phyloP scores from a whole-genome alignment of 2,888 invertebrate species.

The Drosophila sordidula region DNA sequence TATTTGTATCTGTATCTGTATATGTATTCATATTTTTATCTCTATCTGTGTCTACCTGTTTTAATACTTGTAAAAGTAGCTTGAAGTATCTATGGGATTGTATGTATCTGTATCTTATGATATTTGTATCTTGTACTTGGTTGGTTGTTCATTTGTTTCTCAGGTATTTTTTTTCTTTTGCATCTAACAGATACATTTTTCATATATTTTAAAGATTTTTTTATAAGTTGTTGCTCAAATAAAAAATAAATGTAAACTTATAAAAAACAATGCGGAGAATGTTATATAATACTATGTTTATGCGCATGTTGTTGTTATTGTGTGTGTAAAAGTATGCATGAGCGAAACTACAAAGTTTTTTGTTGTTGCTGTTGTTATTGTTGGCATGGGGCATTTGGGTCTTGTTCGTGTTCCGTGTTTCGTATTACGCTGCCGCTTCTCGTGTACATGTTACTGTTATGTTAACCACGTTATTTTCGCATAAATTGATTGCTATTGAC shows the following conservation, averaged over 20 bases:
- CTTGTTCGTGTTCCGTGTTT: slow-evolving; percentile 40
- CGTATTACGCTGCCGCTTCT: slow-evolving; percentile 32
- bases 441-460: slow-evolving; percentile 50
- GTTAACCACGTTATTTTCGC: slow-evolving; percentile 61
- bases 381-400: slow-evolving; percentile 21
- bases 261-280: slow-evolving; percentile 10
- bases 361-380: slow-evolving; percentile 15
- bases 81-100: neutral
- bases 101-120: neutral
- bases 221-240: neutral
- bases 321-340: slow-evolving; percentile 13
- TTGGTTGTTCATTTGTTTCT: slow-evolving; percentile 37
- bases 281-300: slow-evolving; percentile 9
- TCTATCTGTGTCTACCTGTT: neutral
- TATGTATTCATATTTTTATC: neutral
- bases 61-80: neutral
- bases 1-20: neutral
- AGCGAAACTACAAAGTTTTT: slow-evolving; percentile 16
- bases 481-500: slow-evolving; percentile 69
- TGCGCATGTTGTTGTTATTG: slow-evolving; percentile 7
- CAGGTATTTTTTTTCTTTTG: neutral
- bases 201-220: neutral
- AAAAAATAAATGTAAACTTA: slow-evolving; percentile 4
- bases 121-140: slow-evolving; percentile 18
- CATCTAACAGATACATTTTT: slow-evolving; percentile 17